These are phyloP conservation scores for Muscicapa striata DNA, from an alignment of 2,797 vertebrate genomes.

Conservation along the genomic window DNA sequence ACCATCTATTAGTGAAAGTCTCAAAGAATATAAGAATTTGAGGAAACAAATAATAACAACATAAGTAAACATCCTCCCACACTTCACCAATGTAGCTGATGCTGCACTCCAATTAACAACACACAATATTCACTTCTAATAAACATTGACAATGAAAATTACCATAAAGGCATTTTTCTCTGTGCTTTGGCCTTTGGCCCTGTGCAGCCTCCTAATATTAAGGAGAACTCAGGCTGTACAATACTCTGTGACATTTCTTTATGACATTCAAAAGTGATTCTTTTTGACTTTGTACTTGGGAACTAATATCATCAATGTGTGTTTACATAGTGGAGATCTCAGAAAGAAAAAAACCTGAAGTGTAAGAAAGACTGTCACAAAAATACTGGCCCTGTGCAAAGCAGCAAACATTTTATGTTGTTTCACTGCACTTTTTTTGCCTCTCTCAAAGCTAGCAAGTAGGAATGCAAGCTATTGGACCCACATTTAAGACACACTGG, in stretches of 20 bases:
- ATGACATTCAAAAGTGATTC: neutral
- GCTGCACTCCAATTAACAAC: neutral
- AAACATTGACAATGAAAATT: neutral
- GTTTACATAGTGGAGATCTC: neutral
- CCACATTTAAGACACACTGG: neutral
- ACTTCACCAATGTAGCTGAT: neutral
- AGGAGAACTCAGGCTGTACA: neutral
- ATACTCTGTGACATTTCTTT: neutral
- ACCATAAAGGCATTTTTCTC: neutral
- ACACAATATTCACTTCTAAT: neutral
- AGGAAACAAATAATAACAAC: neutral
- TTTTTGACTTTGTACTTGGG: neutral
- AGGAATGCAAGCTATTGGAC: neutral
- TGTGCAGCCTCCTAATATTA: neutral
- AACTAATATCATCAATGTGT: neutral
- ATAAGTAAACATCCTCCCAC: slow-evolving; percentile 32
- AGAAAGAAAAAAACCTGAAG: neutral
- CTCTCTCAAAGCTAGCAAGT: neutral
- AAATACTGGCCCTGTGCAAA: neutral
- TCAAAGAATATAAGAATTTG: neutral
- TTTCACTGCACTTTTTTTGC: neutral
- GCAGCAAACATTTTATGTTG: neutral
- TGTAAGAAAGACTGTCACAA: neutral
- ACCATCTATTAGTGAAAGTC: neutral
- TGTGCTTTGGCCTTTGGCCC: neutral